phyloP scores from a whole-genome alignment of 1,140 invertebrate genomes.

The Bombus pyrosoma region DNA sequence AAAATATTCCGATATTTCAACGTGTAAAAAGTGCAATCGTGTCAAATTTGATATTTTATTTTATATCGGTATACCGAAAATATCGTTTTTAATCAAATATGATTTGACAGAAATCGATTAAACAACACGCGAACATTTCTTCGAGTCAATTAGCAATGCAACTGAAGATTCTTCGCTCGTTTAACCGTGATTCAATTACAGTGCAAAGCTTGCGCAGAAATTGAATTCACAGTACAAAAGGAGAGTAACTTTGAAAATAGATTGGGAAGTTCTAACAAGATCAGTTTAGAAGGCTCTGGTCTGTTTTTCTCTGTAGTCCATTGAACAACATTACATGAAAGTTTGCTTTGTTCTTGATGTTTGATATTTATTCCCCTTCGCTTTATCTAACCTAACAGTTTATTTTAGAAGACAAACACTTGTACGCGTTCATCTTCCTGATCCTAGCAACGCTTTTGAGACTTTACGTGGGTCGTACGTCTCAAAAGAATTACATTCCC shows the following conservation, averaged over 20 bases:
- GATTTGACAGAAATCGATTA: background rate
- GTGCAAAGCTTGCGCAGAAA: background rate
- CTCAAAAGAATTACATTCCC: background rate
- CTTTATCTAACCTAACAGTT: background rate
- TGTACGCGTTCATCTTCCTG: background rate
- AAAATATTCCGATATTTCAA: background rate
- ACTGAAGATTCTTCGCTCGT: background rate
- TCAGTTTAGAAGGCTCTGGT: background rate
- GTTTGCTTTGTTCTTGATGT: slow-evolving; percentile 1
- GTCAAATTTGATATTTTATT: background rate
- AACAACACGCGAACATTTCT: background rate
- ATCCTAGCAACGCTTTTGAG: background rate
- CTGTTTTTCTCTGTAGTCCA: slow-evolving; percentile 22
- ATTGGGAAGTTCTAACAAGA: slow-evolving; percentile 19
- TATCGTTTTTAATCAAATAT: background rate
- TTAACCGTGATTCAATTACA: background rate
- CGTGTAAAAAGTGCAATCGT: background rate
- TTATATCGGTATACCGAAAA: background rate
- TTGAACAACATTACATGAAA: slow-evolving; percentile 35
- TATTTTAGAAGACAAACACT: background rate
- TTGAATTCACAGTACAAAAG: slow-evolving; percentile 19
- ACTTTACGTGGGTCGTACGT: background rate
- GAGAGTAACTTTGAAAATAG: slow-evolving; percentile 21
- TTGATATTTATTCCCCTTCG: slow-evolving; percentile 13
- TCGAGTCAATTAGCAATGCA: background rate